Conservation (phyloP, 2,888 invertebrate genomes). For the Resseliella maxima region DNA sequence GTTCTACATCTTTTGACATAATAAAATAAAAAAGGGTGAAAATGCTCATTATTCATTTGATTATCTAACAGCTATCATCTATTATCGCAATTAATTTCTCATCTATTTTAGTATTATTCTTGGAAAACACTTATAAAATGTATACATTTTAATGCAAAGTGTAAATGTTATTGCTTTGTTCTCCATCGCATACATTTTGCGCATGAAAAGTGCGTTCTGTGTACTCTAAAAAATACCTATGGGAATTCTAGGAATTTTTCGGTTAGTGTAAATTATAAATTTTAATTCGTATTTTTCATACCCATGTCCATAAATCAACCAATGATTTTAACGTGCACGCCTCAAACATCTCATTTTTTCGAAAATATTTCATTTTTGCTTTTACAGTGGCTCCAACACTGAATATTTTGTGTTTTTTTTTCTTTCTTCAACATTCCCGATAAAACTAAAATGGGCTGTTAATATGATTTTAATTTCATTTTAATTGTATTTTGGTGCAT, state of each 20-base stretch:
- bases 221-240: background rate
- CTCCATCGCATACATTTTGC: no score
- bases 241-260: background rate
- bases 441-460: slow-evolving; percentile 48
- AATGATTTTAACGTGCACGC: background rate
- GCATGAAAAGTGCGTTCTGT: background rate
- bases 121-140: no score
- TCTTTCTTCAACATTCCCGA: background rate
- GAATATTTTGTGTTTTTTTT: slow-evolving; percentile 1
- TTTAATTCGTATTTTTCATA: slow-evolving; percentile 18
- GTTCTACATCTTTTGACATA: background rate
- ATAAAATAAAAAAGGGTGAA: background rate
- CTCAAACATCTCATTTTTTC: background rate
- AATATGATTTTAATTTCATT: slow-evolving; percentile 54
- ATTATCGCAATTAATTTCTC: background rate
- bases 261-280: background rate
- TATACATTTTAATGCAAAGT: no score
- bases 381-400: background rate
- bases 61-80: no score
- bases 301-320: slow-evolving; percentile 3
- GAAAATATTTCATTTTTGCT: background rate
- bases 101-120: background rate
- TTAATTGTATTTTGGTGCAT: slow-evolving; percentile 47
- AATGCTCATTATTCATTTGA: background rate
- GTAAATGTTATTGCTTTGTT: no score